phyloP scores from a whole-genome alignment of 1,140 invertebrate genomes.

The Platyscapa corneri region DNA sequence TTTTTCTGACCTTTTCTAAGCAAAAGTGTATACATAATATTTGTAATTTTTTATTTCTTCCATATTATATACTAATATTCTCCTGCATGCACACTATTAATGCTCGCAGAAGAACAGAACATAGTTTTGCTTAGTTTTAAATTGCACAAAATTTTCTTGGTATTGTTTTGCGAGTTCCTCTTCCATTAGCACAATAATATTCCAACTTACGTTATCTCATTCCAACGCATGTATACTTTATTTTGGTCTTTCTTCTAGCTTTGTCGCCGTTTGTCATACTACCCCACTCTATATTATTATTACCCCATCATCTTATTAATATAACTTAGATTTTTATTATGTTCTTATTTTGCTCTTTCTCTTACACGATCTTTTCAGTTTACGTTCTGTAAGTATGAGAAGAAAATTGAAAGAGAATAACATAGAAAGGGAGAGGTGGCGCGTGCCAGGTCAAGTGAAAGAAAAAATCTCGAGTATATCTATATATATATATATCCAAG shows the following conservation, averaged over 20 bases:
- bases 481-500: not conserved
- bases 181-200: not conserved
- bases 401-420: no score
- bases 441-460: slow-evolving; percentile 1
- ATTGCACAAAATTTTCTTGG: not conserved
- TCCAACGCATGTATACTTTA: not conserved
- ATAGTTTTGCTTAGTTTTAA: not conserved
- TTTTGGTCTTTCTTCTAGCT: no score
- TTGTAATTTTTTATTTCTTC: no score
- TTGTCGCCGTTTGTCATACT: not conserved
- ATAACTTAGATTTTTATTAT: no score
- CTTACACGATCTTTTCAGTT: not conserved
- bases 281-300: no score
- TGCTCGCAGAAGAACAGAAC: not conserved
- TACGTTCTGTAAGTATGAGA: no score
- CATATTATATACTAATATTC: no score
- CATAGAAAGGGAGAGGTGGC: not conserved
- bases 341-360: not conserved
- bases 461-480: slow-evolving; percentile 18
- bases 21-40: no score
- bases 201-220: slow-evolving; percentile 23
- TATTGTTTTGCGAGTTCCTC: slow-evolving; percentile 4
- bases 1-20: no score
- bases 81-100: not conserved
- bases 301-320: not conserved